Conservation (phyloP, 1,140 invertebrate genomes). For the Drosophila kurseongensis region DNA sequence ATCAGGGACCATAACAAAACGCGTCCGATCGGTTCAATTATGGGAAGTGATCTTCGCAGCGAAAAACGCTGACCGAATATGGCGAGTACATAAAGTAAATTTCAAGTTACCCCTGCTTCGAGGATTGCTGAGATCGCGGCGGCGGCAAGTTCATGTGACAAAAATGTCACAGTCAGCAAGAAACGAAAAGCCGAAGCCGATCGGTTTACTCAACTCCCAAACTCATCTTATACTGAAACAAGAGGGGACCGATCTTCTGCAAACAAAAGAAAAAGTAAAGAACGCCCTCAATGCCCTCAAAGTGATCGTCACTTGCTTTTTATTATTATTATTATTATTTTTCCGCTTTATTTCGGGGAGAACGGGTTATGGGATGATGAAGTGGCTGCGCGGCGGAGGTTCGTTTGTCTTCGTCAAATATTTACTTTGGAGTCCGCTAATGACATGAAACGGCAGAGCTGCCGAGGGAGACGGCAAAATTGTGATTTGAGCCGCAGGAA, state of each 20-base stretch:
- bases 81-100: conserved; percentile 52
- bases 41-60: conserved; percentile 26
- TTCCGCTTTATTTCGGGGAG: conserved; percentile 16
- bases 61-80: conserved; percentile 31
- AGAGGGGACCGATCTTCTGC: conserved; percentile 22
- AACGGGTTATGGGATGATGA: conserved; percentile 51
- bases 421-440: conserved; percentile 61
- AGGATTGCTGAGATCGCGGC: conserved; percentile 26
- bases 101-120: conserved; percentile 25
- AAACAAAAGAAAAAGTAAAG: conserved; percentile 8
- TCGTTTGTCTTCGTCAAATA: conserved; percentile 60
- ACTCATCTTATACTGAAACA: conserved; percentile 49
- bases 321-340: conserved; percentile 48
- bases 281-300: conserved; percentile 52
- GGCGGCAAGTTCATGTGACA: conserved; percentile 50
- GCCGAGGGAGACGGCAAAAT: conserved; percentile 9
- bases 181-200: conserved; percentile 17
- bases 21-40: conserved; percentile 32
- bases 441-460: conserved; percentile 47
- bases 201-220: conserved; percentile 42
- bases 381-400: conserved; percentile 30
- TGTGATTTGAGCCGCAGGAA: conserved; percentile 44
- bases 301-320: conserved; percentile 48
- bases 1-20: conserved; percentile 29
- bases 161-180: conserved; percentile 58